These are phyloP conservation scores for Sparidentex hasta DNA, from an alignment of 2,797 vertebrate species.

Conservation along the genomic window DNA sequence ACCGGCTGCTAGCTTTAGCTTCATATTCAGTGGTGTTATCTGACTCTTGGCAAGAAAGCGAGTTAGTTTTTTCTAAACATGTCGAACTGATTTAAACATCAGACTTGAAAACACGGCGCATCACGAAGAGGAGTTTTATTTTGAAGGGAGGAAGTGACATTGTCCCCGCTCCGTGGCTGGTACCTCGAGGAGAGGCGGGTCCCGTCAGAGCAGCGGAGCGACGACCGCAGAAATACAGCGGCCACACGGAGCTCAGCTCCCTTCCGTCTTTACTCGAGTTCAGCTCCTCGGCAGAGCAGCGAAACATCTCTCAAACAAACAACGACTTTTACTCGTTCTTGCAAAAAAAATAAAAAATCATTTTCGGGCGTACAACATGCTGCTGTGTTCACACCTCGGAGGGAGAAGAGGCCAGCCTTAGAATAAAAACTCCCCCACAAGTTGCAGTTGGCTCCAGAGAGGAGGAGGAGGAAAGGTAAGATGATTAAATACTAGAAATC, in stretches of 20 bases:
- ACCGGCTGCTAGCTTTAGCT: neutral
- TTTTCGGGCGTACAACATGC: slow-evolving; percentile 22
- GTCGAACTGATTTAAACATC: neutral
- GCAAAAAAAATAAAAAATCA: neutral
- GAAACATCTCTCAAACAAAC: fast-evolving
- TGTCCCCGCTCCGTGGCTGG: neutral
- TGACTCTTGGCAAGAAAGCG: neutral
- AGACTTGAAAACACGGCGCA: neutral
- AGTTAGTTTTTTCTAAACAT: neutral
- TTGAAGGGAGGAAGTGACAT: slow-evolving; percentile 34
- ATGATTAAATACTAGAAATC: neutral
- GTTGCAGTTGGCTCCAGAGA: neutral
- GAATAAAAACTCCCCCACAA: slow-evolving; percentile 29
- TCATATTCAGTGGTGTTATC: neutral
- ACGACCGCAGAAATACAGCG: neutral
- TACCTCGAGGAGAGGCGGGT: neutral
- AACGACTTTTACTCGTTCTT: neutral
- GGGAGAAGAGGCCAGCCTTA: slow-evolving; percentile 41
- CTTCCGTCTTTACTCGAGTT: neutral
- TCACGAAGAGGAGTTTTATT: slow-evolving; percentile 23
- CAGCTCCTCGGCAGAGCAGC: no score
- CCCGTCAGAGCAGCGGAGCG: neutral
- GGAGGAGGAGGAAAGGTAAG: slow-evolving; percentile 56
- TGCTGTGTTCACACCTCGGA: slow-evolving; percentile 16
- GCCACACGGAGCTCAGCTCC: neutral